phyloP scores from a whole-genome alignment of 37 sponge, comb jelly and placozoan genomes.

The Sycon ciliatum region DNA sequence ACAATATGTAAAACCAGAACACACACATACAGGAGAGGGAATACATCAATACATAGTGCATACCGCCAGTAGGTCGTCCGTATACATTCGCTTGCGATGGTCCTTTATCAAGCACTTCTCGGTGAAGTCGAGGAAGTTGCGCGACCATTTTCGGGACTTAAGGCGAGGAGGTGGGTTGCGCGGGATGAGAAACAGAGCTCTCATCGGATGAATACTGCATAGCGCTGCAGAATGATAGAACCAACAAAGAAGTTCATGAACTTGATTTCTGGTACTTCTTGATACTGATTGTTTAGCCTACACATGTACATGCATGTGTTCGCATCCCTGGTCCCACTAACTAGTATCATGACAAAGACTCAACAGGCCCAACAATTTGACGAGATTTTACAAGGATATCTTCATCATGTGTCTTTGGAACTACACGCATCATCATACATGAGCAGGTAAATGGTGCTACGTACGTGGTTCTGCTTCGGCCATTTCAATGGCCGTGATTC shows the following conservation, averaged over 20 bases:
- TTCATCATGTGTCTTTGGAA: no score
- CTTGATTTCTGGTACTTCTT: no score
- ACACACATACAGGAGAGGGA: background rate
- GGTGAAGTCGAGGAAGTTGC: slow-evolving; percentile 54
- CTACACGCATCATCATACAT: no score
- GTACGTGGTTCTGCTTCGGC: slow-evolving; percentile 92
- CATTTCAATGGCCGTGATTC: slow-evolving; percentile 90
- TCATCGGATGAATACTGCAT: slow-evolving; percentile 97
- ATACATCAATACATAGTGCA: no score
- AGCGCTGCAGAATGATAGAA: slow-evolving; percentile 72
- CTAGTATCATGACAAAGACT: no score
- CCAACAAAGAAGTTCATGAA: no score
- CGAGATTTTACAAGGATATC: no score
- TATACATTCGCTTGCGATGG: slow-evolving; percentile 62
- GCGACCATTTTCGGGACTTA: slow-evolving; percentile 86
- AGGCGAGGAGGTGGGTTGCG: slow-evolving; percentile 81
- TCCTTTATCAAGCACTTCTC: slow-evolving; percentile 83
- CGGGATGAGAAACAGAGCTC: slow-evolving; percentile 93
- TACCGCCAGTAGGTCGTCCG: slow-evolving; percentile 80
- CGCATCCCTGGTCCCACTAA: no score
- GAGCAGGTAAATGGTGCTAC: no score
- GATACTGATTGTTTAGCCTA: no score
- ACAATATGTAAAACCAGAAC: background rate
- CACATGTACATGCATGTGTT: no score
- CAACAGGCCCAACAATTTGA: no score